A percentile compares a stretch with the other conserved stretches of the same genome.
These are phyloP conservation scores for Microtus oregoni DNA, from an alignment of 2,113 vertebrate genomes.

Conservation along the genomic window DNA sequence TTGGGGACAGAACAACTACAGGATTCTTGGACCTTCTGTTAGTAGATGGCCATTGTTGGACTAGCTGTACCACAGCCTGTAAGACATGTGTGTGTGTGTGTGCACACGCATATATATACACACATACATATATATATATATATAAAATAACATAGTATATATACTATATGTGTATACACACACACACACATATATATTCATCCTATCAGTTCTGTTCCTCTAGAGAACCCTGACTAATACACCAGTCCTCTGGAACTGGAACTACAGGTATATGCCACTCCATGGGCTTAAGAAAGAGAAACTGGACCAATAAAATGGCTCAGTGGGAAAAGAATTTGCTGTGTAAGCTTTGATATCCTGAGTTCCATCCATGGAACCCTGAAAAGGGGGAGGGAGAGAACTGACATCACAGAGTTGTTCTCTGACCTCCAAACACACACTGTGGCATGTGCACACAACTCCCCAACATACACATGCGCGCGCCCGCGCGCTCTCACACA, in stretches of 20 bases:
- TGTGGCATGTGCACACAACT: not conserved
- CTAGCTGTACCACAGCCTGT: no score
- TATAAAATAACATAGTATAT: not conserved
- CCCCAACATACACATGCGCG: not conserved
- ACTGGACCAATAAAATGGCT: not conserved
- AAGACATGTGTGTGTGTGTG: no score
- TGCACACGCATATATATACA: no score
- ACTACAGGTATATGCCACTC: not conserved
- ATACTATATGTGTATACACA: not conserved
- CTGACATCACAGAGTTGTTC: not conserved
- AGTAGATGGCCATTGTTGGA: no score
- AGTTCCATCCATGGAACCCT: not conserved
- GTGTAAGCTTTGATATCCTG: not conserved
- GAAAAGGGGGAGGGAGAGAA: not conserved
- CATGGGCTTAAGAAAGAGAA: not conserved
- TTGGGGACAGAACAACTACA: not conserved
- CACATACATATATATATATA: no score
- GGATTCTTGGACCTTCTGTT: no score
- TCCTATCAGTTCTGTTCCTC: not conserved
- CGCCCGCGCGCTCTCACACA: no score
- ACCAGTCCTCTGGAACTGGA: not conserved
- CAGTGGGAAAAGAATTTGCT: no score
- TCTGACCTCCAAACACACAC: not conserved
- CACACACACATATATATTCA: not conserved
- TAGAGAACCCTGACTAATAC: not conserved